phyloP scores from a whole-genome alignment of 2,113 vertebrate genomes.

The Aphyosemion australe region DNA sequence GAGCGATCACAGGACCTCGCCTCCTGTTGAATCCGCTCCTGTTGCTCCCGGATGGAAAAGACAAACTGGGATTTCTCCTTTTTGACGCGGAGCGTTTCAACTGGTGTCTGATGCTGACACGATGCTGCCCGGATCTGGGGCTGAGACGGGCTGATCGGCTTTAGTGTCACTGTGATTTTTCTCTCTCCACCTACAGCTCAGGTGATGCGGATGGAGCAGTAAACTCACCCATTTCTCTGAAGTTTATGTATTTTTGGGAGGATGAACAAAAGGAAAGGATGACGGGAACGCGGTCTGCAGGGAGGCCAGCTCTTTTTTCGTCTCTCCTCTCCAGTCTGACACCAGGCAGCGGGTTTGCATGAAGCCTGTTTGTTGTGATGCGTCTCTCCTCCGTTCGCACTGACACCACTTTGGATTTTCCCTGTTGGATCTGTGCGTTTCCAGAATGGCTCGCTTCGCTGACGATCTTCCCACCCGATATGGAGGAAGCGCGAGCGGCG shows the following conservation, averaged over 20 bases:
- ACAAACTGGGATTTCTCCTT: neutral
- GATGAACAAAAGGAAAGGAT: slow-evolving; percentile 63
- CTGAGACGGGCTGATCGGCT: slow-evolving; percentile 31
- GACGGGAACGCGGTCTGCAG: slow-evolving; percentile 38
- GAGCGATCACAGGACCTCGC: slow-evolving; percentile 50
- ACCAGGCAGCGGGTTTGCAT: slow-evolving; percentile 59
- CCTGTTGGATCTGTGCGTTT: slow-evolving; percentile 83
- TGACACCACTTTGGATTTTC: slow-evolving; percentile 84
- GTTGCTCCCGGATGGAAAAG: slow-evolving; percentile 2
- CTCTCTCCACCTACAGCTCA: slow-evolving; percentile 14
- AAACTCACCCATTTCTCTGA: neutral
- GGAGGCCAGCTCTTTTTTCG: slow-evolving; percentile 28
- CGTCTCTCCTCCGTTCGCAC: slow-evolving; percentile 76
- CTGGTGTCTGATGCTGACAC: slow-evolving; percentile 61
- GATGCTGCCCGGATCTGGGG: slow-evolving; percentile 43
- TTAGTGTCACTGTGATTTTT: slow-evolving; percentile 7
- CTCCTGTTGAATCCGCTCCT: slow-evolving; percentile 34
- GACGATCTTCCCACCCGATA: slow-evolving; percentile 93
- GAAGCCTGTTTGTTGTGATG: slow-evolving; percentile 82
- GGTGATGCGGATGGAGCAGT: slow-evolving; percentile 48
- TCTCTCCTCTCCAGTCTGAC: slow-evolving; percentile 31
- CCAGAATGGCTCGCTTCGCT: slow-evolving; percentile 94
- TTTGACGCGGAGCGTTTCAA: slow-evolving; percentile 45
- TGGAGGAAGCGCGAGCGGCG: slow-evolving; percentile 79
- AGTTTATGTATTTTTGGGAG: neutral